These are phyloP conservation scores for Murina feae DNA, from an alignment of 2,113 vertebrate genomes.

Conservation along the genomic window DNA sequence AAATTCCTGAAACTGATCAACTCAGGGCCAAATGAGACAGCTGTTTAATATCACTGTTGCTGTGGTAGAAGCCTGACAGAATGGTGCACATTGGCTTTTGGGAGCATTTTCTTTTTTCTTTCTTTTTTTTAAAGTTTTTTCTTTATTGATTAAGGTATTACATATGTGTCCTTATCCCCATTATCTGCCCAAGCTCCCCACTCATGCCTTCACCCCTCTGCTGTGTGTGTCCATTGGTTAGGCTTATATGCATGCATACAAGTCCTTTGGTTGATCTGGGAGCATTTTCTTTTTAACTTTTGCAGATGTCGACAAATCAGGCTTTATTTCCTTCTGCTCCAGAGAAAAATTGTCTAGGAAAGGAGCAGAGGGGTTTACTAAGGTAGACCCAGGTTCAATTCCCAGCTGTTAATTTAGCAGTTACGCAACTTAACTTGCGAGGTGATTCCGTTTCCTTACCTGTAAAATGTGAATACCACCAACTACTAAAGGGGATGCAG, in stretches of 20 bases:
- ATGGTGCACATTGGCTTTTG: background rate
- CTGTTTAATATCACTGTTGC: background rate
- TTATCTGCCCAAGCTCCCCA: no score
- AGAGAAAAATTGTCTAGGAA: constrained; percentile 17
- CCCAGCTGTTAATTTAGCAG: background rate
- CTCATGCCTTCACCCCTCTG: no score
- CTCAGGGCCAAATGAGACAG: background rate
- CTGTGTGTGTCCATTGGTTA: no score
- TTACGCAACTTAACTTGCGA: constrained; percentile 2
- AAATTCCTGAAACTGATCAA: background rate
- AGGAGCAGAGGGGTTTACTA: constrained; percentile 3
- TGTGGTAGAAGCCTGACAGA: background rate
- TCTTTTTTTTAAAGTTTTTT: no score
- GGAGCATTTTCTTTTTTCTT: background rate
- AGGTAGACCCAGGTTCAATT: background rate
- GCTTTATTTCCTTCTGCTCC: constrained; percentile 19
- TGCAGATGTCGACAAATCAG: background rate
- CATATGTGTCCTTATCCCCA: no score
- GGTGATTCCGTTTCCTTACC: constrained; percentile 14
- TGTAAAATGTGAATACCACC: background rate
- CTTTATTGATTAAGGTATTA: no score
- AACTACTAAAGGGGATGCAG: background rate
- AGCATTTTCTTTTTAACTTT: background rate
- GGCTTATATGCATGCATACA: no score
- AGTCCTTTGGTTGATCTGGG: background rate